phyloP scores from a whole-genome alignment of 2,113 vertebrate species.

The Stegastes partitus region DNA sequence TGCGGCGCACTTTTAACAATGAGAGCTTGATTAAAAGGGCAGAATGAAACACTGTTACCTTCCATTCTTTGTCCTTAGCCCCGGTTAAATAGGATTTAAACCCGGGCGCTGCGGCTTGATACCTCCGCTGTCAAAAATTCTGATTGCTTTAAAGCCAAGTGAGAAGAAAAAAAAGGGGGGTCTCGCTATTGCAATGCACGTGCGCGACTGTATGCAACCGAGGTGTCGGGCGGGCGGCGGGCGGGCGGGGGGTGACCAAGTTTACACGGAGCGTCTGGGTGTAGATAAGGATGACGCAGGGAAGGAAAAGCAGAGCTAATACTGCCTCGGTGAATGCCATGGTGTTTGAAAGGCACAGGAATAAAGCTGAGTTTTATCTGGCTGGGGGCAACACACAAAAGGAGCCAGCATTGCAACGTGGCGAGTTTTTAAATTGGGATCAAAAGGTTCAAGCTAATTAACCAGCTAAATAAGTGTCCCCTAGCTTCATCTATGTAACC shows the following conservation, averaged over 20 bases:
- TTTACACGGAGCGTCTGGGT: constrained; percentile 71
- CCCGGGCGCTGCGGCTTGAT: constrained; percentile 69
- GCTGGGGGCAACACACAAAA: constrained; percentile 79
- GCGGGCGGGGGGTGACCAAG: constrained; percentile 64
- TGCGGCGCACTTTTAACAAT: constrained; percentile 74
- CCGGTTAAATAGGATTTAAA: constrained; percentile 79
- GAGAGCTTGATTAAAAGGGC: constrained; percentile 81
- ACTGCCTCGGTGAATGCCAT: constrained; percentile 56
- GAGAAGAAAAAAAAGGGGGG: constrained; percentile 70
- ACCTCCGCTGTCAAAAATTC: constrained; percentile 70
- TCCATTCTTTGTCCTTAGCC: constrained; percentile 74
- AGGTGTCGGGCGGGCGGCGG: too few relatives aligned
- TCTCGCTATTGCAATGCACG: constrained; percentile 66
- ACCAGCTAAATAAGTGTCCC: constrained; percentile 84
- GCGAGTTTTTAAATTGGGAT: constrained; percentile 85
- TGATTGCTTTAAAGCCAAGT: constrained; percentile 67
- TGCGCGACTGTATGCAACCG: constrained; percentile 44
- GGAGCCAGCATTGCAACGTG: constrained; percentile 71
- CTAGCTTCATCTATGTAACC: constrained; percentile 67
- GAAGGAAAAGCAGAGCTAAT: constrained; percentile 45
- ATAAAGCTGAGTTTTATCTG: constrained; percentile 79
- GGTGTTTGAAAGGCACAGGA: constrained; percentile 74
- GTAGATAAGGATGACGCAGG: constrained; percentile 68
- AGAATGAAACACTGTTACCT: constrained; percentile 70
- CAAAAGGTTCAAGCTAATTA: constrained; percentile 87